These are phyloP conservation scores for Coracopsis vasa DNA, from an alignment of 2,113 vertebrate genomes.

Conservation along the genomic window DNA sequence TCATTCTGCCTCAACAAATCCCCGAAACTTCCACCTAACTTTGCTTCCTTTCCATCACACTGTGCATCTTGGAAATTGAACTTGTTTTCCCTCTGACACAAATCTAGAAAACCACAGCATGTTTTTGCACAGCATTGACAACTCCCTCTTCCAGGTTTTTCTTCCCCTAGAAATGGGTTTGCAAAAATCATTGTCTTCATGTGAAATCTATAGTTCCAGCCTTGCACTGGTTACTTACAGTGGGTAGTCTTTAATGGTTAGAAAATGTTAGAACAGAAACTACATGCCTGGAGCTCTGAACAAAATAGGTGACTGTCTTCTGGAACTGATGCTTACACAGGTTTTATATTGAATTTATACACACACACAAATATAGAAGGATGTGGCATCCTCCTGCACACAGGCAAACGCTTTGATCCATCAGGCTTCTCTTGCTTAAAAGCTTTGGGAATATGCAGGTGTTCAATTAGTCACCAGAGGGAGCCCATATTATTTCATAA, in stretches of 20 bases:
- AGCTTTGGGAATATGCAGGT: conserved; percentile 68
- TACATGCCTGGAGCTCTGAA: not conserved
- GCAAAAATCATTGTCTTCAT: not conserved
- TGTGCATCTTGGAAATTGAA: not conserved
- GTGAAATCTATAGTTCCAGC: not conserved
- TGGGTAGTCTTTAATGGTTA: not conserved
- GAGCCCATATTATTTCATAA: conserved; percentile 74
- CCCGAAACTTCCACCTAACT: not conserved
- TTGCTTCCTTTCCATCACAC: not conserved
- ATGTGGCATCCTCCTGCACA: not conserved
- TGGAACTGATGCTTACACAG: not conserved
- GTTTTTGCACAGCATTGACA: not conserved
- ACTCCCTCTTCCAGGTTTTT: not conserved
- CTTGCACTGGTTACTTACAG: not conserved
- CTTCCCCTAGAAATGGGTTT: not conserved
- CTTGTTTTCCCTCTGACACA: not conserved
- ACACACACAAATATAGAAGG: not conserved
- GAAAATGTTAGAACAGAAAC: not conserved
- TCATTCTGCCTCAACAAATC: not conserved
- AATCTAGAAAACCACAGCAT: not conserved
- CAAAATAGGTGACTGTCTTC: not conserved
- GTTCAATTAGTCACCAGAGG: conserved; percentile 77
- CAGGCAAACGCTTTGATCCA: not conserved
- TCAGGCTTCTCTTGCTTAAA: conserved; percentile 21
- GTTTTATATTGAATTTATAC: not conserved